Percentiles rank a stretch among this genome's conserved stretches.
phyloP scores from a whole-genome alignment of 2,113 vertebrate genomes.

The Opisthocomus hoazin region DNA sequence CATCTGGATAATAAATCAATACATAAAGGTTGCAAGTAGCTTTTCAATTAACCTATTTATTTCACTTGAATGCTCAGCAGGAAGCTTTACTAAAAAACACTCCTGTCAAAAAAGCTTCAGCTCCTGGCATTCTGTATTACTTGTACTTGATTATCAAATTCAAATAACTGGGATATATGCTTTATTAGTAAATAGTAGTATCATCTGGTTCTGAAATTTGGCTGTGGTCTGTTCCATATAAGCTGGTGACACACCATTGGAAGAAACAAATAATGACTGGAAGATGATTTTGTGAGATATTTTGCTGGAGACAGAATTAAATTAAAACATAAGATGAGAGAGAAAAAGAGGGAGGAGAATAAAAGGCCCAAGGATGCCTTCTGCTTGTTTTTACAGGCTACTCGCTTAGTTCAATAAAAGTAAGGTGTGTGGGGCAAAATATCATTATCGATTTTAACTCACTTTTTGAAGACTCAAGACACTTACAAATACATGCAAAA shows the following conservation, averaged over 20 bases:
- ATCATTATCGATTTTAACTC: not conserved
- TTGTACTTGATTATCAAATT: not conserved
- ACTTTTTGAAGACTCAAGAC: not conserved
- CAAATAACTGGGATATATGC: not conserved
- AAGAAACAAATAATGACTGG: not conserved
- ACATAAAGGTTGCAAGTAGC: not conserved
- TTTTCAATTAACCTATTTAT: constrained; percentile 1
- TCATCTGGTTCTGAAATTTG: not conserved
- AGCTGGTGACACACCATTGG: not conserved
- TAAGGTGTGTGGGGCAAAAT: not conserved
- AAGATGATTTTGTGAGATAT: not conserved
- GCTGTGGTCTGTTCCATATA: not conserved
- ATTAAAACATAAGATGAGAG: not conserved
- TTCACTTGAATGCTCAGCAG: not conserved
- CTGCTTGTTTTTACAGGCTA: not conserved
- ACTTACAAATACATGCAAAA: not conserved
- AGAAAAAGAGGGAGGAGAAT: not conserved
- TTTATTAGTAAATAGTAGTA: not conserved
- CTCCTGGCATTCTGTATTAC: not conserved
- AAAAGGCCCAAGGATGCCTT: not conserved
- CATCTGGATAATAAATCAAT: constrained; percentile 26
- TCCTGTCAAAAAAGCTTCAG: not conserved
- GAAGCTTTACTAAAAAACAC: not conserved
- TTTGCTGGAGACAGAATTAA: not conserved
- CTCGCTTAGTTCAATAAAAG: not conserved